Evolutionary conservation across 1,140 invertebrate genomes (phyloP).

Genomic region (Aleiodes sp.): DNA sequence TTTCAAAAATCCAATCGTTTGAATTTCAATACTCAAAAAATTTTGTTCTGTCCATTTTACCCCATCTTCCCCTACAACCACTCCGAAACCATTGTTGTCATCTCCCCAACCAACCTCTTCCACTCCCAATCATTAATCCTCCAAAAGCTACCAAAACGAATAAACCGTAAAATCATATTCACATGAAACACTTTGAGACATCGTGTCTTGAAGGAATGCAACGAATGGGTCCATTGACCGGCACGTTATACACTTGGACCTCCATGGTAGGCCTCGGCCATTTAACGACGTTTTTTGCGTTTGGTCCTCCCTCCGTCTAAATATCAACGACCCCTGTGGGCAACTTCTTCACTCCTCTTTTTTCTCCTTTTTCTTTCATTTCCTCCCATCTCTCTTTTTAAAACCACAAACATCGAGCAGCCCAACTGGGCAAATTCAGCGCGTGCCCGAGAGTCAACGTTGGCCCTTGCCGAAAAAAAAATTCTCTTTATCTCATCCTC

Average conservation of each 20-base stretch:
- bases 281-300: conserved; percentile 30
- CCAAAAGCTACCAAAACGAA: no score
- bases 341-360: neutral
- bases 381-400: neutral
- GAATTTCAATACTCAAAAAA: no score
- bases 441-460: conserved; percentile 17
- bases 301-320: conserved; percentile 23
- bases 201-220: neutral
- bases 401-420: neutral
- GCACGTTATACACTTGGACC: conserved; percentile 13
- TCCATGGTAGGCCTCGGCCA: conserved; percentile 13
- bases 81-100: no score
- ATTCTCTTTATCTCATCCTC: neutral
- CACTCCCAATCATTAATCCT: no score
- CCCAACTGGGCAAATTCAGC: neutral
- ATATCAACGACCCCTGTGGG: conserved; percentile 28
- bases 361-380: neutral
- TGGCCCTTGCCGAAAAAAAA: neutral
- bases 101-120: no score
- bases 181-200: neutral
- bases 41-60: no score
- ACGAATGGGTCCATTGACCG: conserved; percentile 25
- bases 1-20: no score
- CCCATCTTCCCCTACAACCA: no score
- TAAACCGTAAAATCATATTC: conserved; percentile 1